phyloP scores from a whole-genome alignment of 2,113 vertebrate genomes.

The Hassar affinis region DNA sequence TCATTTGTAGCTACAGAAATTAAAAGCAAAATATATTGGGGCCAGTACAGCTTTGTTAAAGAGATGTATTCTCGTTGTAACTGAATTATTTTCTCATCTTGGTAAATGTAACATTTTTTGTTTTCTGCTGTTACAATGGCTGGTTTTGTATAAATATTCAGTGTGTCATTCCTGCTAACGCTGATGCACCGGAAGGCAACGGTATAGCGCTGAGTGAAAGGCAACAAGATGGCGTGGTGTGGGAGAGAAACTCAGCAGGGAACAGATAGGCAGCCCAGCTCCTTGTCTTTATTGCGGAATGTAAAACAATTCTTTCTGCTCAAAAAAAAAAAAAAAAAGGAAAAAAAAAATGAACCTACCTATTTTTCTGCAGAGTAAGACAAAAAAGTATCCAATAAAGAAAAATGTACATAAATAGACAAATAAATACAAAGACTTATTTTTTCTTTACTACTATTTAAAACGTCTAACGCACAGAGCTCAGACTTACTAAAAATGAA shows the following conservation, averaged over 20 bases:
- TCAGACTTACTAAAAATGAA: slow-evolving; percentile 37
- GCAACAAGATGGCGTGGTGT: neutral
- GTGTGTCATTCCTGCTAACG: neutral
- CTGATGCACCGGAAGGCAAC: neutral
- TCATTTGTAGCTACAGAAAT: slow-evolving; percentile 41
- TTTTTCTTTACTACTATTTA: slow-evolving; percentile 51
- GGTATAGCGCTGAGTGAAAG: neutral
- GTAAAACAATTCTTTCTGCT: slow-evolving; percentile 74
- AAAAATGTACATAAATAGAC: slow-evolving; percentile 70
- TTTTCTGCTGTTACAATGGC: neutral
- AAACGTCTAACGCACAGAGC: neutral
- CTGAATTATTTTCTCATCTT: neutral
- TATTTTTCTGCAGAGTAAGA: slow-evolving; percentile 61
- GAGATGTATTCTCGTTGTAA: neutral
- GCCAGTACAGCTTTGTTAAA: slow-evolving; percentile 11
- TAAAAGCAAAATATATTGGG: slow-evolving; percentile 13
- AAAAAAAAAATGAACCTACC: slow-evolving; percentile 41
- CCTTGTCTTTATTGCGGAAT: slow-evolving; percentile 77
- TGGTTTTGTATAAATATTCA: neutral
- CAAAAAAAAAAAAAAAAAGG: slow-evolving; percentile 41
- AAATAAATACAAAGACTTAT: slow-evolving; percentile 69
- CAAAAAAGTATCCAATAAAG: slow-evolving; percentile 56
- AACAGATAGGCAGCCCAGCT: slow-evolving; percentile 42
- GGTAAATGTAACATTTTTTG: neutral
- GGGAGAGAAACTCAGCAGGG: slow-evolving; percentile 4